Base-by-base conservation (phyloP, 92 coral and sea anemone genomes). In the Parazoanthus swiftii region DNA sequence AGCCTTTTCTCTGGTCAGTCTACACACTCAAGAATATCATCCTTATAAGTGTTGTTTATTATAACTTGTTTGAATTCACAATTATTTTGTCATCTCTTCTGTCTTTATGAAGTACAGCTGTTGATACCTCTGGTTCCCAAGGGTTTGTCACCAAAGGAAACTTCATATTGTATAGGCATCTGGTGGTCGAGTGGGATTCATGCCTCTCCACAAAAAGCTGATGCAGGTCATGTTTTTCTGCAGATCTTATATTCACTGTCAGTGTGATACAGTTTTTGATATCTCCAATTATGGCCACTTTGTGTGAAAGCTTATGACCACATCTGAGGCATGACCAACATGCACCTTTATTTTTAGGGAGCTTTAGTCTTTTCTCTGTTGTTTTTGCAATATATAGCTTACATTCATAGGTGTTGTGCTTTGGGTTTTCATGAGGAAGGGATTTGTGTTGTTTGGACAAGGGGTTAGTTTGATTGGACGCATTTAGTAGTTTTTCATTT, bases 281-380 rank as follows among this genome's bases (percentile, higher is more conserved):
- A 35, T 76, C 89, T 13, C 89, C 89, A 7, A 58, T 63, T 21
- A 86, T 56, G 20, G 89, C 89, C 26, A 86, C 89, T 8, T 25
- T 63, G 26, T 76, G 33, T 29, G 33, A 29, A 29, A 29, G 33
- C 16, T 89, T 59, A 81, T 91, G 89, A 13, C 93, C 91, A 36
- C 72, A 37, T 73, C 48, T 85, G 11, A 91, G 73, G 66, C 85
- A 85, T 66, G 88, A 85, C 90, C 88, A 91, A 36, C 91, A 89
- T 1, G 93, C 93, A 15, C 73, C 74, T 36, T 91, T 91, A n/a
- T 81, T 89, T 25, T 72, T 85, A 39, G 43, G 80, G 48, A 58
- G 65, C 65, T 15, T 21, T 13, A 81, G 74, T 5, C 54, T 43
- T 59, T 84, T 33, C 21, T 58, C 21, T 58, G 21, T 58, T 10